phyloP scores from a whole-genome alignment of 2,797 vertebrate genomes.

The Crax fasciolata region DNA sequence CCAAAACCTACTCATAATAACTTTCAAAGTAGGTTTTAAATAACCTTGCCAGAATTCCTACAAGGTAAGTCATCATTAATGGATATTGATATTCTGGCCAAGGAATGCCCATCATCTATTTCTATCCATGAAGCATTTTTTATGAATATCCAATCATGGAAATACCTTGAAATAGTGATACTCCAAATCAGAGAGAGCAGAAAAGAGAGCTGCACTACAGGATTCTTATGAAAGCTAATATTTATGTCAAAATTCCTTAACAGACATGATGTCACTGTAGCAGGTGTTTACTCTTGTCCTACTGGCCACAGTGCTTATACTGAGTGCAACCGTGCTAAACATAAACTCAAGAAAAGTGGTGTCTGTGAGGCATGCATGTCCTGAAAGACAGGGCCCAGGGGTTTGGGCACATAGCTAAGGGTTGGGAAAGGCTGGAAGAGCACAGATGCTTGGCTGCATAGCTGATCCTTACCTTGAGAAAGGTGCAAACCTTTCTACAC shows the following conservation, averaged over 20 bases:
- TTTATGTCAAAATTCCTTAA: not conserved
- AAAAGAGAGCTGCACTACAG: not conserved
- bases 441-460: not conserved
- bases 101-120: not conserved
- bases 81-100: not conserved
- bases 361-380: not conserved
- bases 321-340: not conserved
- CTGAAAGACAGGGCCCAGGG: not conserved
- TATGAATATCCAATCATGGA: not conserved
- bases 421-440: not conserved
- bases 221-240: not conserved
- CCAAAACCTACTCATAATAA: constrained; percentile 4
- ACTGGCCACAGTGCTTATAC: rapidly evolving
- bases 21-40: constrained; percentile 6
- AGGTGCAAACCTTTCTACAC: not conserved
- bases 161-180: not conserved
- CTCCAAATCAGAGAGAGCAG: not conserved
- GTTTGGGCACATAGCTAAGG: not conserved
- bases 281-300: not conserved
- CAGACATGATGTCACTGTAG: not conserved
- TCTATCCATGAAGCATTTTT: not conserved
- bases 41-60: constrained; percentile 6
- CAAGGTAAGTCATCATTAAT: constrained; percentile 1
- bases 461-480: not conserved
- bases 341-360: not conserved